These are phyloP conservation scores for Norana najaformis DNA, from an alignment of 2,888 invertebrate genomes.

Conservation along the genomic window DNA sequence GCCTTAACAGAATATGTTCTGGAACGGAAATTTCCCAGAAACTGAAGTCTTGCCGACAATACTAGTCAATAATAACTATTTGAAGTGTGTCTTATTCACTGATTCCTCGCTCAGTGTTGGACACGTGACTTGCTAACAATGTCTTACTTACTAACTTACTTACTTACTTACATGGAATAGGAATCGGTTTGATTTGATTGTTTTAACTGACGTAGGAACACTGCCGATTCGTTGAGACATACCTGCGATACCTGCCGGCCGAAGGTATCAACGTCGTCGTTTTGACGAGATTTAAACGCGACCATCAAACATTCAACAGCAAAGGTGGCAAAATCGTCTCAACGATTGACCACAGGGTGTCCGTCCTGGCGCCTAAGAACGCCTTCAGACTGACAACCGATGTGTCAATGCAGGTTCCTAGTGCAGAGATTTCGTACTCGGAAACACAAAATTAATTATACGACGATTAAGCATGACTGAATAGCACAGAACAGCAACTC, in stretches of 20 bases:
- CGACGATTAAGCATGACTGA: too few species aligned
- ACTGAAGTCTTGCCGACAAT: too few species aligned
- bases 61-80: neutral
- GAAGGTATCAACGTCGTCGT: slow-evolving; percentile 25
- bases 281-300: slow-evolving; percentile 23
- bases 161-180: too few species aligned
- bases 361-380: slow-evolving; percentile 9
- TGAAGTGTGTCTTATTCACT: too few species aligned
- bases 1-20: too few species aligned
- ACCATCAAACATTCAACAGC: slow-evolving; percentile 14
- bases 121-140: too few species aligned
- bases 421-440: too few species aligned
- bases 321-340: slow-evolving; percentile 25
- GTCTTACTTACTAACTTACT: too few species aligned
- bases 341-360: slow-evolving; percentile 15
- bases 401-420: slow-evolving; percentile 8
- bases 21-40: too few species aligned
- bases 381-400: slow-evolving; percentile 25
- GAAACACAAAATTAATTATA: too few species aligned
- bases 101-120: too few species aligned
- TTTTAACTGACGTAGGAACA: neutral
- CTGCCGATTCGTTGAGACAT: slow-evolving; percentile 25
- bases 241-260: neutral
- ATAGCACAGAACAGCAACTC: neutral
- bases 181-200: neutral